Evolutionary conservation across 1,140 invertebrate species (phyloP).

Genomic region (Teleogryllus occipitalis): DNA sequence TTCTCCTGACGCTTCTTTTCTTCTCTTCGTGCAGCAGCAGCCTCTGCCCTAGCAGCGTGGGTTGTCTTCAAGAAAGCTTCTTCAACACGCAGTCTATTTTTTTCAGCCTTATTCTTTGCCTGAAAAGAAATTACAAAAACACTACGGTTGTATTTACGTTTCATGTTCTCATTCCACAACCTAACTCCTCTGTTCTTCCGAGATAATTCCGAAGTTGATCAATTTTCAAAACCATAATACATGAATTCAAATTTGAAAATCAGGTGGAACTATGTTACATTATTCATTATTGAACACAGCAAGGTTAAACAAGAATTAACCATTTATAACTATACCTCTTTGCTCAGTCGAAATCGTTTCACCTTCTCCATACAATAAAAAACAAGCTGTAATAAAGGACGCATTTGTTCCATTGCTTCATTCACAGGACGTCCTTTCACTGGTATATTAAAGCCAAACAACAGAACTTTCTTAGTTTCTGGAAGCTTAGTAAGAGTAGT

Average conservation of each 20-base stretch:
- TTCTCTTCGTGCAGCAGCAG: constrained; percentile 71
- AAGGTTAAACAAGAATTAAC: too few species aligned
- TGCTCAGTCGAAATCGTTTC: constrained; percentile 77
- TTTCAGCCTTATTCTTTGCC: constrained; percentile 84
- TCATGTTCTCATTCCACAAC: too few species aligned
- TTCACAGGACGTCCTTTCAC: constrained; percentile 48
- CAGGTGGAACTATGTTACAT: too few species aligned
- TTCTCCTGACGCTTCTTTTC: constrained; percentile 86
- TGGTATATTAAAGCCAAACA: constrained; percentile 77
- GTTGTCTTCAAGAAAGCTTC: constrained; percentile 90
- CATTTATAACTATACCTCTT: constrained; percentile 58
- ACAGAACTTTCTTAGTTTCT: constrained; percentile 64
- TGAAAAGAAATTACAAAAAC: constrained; percentile 32
- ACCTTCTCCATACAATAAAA: constrained; percentile 91
- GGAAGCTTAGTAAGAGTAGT: constrained; percentile 47
- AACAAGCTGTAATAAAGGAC: constrained; percentile 74
- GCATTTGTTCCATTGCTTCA: constrained; percentile 60
- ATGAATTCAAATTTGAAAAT: too few species aligned
- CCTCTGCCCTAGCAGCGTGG: constrained; percentile 84
- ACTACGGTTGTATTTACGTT: too few species aligned
- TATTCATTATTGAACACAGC: too few species aligned
- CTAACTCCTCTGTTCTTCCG: too few species aligned
- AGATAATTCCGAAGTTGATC: too few species aligned
- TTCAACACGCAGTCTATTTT: constrained; percentile 82
- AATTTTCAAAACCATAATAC: too few species aligned